These are phyloP conservation scores for Pipa parva DNA, from an alignment of 2,113 vertebrate genomes.

Conservation along the genomic window DNA sequence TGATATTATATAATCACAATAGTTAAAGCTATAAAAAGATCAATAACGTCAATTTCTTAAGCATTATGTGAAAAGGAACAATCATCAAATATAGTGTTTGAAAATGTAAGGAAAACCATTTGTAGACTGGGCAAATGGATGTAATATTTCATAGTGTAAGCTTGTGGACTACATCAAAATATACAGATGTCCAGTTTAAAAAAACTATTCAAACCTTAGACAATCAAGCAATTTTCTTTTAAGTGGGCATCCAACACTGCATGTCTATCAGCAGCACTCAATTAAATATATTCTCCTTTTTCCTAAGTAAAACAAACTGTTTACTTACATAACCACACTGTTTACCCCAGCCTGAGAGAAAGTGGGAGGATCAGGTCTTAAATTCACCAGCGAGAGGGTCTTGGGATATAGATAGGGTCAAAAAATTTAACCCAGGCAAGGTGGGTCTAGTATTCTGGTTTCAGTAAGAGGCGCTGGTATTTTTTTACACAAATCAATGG, in stretches of 20 bases:
- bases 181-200: not conserved
- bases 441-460: constrained; percentile 60
- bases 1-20: no score
- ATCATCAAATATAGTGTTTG: no score
- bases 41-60: no score
- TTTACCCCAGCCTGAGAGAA: constrained; percentile 73
- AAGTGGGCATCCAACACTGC: constrained; percentile 63
- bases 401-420: constrained; percentile 69
- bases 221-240: constrained; percentile 61
- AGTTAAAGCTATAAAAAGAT: no score
- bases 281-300: constrained; percentile 72
- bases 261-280: constrained; percentile 78
- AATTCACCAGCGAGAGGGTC: constrained; percentile 70
- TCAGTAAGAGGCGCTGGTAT: constrained; percentile 63
- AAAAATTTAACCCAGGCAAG: constrained; percentile 74
- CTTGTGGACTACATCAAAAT: not conserved
- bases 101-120: no score
- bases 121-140: no score
- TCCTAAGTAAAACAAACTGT: constrained; percentile 79
- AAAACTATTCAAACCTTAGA: constrained; percentile 54
- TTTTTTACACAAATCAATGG: constrained; percentile 63
- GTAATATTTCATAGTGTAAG: not conserved
- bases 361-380: constrained; percentile 55
- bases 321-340: constrained; percentile 73
- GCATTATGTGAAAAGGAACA: no score